These are phyloP conservation scores for Phylloscopus collybita DNA, from an alignment of 2,797 vertebrate species.

Conservation along the genomic window DNA sequence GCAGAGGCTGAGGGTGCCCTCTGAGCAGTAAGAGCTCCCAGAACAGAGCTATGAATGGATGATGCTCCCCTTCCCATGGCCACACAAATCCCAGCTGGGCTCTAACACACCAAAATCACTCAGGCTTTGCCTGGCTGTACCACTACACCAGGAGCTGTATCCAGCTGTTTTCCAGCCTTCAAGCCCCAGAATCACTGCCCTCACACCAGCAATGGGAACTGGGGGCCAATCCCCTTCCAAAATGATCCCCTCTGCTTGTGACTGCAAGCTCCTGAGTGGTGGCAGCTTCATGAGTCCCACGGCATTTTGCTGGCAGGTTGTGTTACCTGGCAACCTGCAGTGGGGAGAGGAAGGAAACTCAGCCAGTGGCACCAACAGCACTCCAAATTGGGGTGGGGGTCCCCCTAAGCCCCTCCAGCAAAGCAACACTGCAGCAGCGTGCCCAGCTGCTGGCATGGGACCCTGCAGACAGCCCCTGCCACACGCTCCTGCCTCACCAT, in stretches of 20 bases:
- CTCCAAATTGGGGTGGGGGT: not conserved
- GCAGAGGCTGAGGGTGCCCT: rapidly evolving
- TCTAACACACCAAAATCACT: not conserved
- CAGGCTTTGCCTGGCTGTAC: not conserved
- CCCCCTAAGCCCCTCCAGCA: not conserved
- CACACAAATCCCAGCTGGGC: not conserved
- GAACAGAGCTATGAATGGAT: rapidly evolving
- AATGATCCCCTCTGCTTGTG: not conserved
- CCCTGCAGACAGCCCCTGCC: not conserved
- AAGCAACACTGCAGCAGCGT: not conserved
- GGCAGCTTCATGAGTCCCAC: constrained; percentile 16
- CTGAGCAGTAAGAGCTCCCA: not conserved
- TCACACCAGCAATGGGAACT: rapidly evolving
- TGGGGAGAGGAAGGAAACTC: constrained; percentile 42
- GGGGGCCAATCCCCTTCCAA: not conserved
- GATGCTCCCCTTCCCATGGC: rapidly evolving
- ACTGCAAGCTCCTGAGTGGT: not conserved
- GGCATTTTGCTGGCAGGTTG: constrained; percentile 48
- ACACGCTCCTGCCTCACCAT: rapidly evolving
- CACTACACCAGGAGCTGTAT: not conserved
- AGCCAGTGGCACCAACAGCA: not conserved
- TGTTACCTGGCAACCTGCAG: constrained; percentile 65
- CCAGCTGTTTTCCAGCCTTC: not conserved
- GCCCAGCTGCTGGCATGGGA: not conserved
- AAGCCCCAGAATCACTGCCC: not conserved